A percentile compares a stretch with the other conserved stretches of the same genome.
phyloP scores from a whole-genome alignment of 1,140 invertebrate species.

The Caenorhabditis tropicalis region DNA sequence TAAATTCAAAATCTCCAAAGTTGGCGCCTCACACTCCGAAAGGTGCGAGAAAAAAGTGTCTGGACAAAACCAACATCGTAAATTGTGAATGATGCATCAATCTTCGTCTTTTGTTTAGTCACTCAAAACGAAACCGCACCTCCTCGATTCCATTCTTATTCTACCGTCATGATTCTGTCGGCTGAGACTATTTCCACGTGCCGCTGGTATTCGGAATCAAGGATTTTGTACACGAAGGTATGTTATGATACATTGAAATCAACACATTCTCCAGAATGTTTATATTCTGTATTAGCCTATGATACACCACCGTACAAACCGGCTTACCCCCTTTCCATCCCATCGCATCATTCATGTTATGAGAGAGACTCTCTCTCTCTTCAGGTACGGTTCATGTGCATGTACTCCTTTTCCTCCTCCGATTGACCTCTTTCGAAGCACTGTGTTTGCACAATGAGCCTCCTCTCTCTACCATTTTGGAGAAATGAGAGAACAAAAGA shows the following conservation, averaged over 20 bases:
- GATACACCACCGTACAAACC: slow-evolving; percentile 22
- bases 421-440: neutral
- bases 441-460: slow-evolving; percentile 24
- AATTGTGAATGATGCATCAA: neutral
- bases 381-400: neutral
- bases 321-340: neutral
- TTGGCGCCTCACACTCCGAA: neutral
- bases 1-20: neutral
- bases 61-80: neutral
- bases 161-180: neutral
- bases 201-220: slow-evolving; percentile 18
- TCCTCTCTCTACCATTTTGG: neutral
- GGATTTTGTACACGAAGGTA: slow-evolving; percentile 29
- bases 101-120: neutral
- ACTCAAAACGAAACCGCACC: neutral
- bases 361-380: neutral
- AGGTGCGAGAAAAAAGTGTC: neutral
- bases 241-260: neutral
- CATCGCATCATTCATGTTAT: too few relatives aligned
- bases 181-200: slow-evolving; percentile 13
- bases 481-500: neutral
- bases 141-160: neutral
- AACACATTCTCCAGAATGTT: too few relatives aligned
- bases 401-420: neutral
- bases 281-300: slow-evolving; percentile 25